Conservation (phyloP, 2,113 vertebrate species). For the Melanerpes formicivorus region DNA sequence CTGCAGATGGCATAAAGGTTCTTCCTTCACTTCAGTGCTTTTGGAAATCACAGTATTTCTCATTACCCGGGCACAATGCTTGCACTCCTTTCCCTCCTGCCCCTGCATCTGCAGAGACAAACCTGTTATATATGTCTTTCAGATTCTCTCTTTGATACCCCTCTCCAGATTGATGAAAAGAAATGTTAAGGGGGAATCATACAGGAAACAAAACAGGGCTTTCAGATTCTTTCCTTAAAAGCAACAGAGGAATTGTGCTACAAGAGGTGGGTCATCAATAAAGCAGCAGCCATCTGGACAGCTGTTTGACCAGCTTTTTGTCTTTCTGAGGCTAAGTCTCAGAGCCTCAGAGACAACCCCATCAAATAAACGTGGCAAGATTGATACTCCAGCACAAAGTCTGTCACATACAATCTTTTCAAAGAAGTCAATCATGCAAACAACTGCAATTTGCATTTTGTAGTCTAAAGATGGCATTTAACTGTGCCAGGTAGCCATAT, state of each 20-base stretch:
- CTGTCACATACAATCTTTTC: not conserved
- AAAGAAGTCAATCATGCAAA: not conserved
- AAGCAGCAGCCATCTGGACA: conserved; percentile 7
- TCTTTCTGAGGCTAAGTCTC: not conserved
- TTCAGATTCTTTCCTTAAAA: not conserved
- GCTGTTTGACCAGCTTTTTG: conserved; percentile 14
- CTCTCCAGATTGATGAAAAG: not conserved
- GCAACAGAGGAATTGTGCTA: not conserved
- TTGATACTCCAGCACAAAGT: conserved; percentile 12
- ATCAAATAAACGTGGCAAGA: conserved; percentile 29
- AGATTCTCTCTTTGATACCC: not conserved
- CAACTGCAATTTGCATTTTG: not conserved
- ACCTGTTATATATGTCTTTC: not conserved
- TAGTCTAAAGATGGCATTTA: not conserved
- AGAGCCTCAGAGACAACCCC: conserved; percentile 4
- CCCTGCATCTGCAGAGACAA: not conserved
- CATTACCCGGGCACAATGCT: not conserved
- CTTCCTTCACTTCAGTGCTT: not conserved
- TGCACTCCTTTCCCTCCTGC: not conserved
- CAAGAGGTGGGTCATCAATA: conserved; percentile 27
- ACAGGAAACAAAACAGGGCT: not conserved
- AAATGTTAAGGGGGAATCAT: not conserved
- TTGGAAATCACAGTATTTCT: not conserved
- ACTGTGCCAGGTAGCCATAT: not conserved
- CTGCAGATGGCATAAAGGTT: not conserved